Evolutionary conservation across 2,888 invertebrate species (phyloP).

Genomic region (Drosophila recens): DNA sequence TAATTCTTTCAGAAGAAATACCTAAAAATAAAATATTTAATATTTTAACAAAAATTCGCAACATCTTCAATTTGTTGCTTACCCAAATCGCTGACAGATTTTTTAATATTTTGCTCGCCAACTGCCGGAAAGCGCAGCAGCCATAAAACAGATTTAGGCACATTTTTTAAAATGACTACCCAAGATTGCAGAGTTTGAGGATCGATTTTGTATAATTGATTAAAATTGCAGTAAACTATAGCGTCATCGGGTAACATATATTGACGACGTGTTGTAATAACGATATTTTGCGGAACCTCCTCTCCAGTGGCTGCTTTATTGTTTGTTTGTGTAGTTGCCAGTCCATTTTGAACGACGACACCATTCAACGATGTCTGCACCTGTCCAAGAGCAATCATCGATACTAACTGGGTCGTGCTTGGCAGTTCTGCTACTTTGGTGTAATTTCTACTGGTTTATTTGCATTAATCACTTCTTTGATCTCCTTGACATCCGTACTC

Average conservation of each 20-base stretch:
- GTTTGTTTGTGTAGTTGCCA: constrained; percentile 95
- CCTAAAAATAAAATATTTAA: constrained; percentile 84
- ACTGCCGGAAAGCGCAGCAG: constrained; percentile 96
- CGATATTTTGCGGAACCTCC: constrained; percentile 95
- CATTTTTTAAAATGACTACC: constrained; percentile 96
- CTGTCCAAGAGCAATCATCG: constrained; percentile 96
- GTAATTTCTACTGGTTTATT: constrained; percentile 94
- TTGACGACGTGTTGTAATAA: constrained; percentile 97
- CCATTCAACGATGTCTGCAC: constrained; percentile 94
- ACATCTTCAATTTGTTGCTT: constrained; percentile 42
- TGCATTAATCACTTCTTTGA: constrained; percentile 91
- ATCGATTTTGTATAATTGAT: constrained; percentile 99
- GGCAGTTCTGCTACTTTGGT: constrained; percentile 96
- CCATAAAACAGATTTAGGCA: constrained; percentile 98
- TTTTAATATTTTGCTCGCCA: constrained; percentile 92
- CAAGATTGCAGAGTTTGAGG: constrained; percentile 97
- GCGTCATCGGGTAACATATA: constrained; percentile 98
- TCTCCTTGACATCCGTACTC: constrained; percentile 93
- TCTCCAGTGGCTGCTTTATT: constrained; percentile 98
- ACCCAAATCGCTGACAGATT: constrained; percentile 92
- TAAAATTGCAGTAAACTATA: constrained; percentile 99
- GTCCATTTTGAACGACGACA: constrained; percentile 95
- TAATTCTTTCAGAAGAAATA: constrained; percentile 90
- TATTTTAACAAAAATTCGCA: not conserved
- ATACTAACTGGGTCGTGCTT: constrained; percentile 96